Percentiles rank a stretch among this genome's conserved stretches.
Evolutionary conservation across 1,140 invertebrate species (phyloP).

Genomic region (Calephelis virginiensis): DNA sequence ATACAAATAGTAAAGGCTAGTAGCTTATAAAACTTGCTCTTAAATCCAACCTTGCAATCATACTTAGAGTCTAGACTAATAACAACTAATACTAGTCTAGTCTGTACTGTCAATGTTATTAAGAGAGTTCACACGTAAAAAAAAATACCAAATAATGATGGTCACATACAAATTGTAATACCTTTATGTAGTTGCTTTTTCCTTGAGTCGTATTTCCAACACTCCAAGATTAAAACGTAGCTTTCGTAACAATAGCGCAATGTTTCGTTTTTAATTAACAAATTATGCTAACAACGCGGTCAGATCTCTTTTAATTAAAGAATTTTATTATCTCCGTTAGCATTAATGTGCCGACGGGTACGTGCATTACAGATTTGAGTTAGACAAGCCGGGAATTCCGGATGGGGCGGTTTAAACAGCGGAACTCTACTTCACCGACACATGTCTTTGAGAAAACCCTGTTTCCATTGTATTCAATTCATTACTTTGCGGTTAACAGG

Average conservation of each 20-base stretch:
- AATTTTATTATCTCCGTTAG: conserved; percentile 14
- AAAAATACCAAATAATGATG: too few species aligned
- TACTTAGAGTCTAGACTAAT: too few species aligned
- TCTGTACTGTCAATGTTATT: too few species aligned
- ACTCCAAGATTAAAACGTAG: neutral
- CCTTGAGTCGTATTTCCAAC: neutral
- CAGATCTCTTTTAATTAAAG: conserved; percentile 15
- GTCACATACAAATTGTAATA: too few species aligned
- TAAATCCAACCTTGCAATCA: too few species aligned
- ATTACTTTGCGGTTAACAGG: too few species aligned
- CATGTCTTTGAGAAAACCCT: neutral
- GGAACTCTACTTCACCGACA: neutral
- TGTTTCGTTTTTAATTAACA: conserved; percentile 12
- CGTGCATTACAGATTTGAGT: conserved; percentile 5
- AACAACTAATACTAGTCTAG: too few species aligned
- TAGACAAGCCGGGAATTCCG: neutral
- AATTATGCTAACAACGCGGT: conserved; percentile 14
- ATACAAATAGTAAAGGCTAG: too few species aligned
- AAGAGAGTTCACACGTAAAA: too few species aligned
- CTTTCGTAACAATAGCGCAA: neutral
- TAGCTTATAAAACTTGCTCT: too few species aligned
- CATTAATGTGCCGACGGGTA: conserved; percentile 5
- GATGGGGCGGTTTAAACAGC: neutral
- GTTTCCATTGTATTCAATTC: too few species aligned
- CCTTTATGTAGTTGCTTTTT: neutral